phyloP scores from a whole-genome alignment of 2,113 vertebrate genomes.

The Zapus hudsonius region DNA sequence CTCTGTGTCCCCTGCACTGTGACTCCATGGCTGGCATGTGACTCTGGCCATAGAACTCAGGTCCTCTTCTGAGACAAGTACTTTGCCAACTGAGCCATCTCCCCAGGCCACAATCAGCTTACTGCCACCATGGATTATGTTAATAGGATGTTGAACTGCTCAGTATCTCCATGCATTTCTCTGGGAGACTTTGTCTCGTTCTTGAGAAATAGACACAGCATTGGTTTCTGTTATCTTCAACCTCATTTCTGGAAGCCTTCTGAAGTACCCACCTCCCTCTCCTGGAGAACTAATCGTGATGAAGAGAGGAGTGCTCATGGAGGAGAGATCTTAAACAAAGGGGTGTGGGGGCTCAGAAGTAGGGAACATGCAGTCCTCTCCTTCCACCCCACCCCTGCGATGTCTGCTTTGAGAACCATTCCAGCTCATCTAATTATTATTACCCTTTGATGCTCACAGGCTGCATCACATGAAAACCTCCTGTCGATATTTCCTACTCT shows the following conservation, averaged over 20 bases:
- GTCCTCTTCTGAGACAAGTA: too few relatives aligned
- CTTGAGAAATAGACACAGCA: background rate
- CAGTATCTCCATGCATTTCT: background rate
- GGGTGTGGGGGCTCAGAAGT: background rate
- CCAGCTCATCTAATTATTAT: background rate
- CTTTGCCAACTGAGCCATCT: background rate
- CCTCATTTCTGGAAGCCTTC: constrained; percentile 6
- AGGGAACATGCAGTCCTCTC: background rate
- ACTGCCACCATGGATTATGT: background rate
- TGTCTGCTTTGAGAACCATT: background rate
- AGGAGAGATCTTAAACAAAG: background rate
- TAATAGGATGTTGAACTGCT: constrained; percentile 2
- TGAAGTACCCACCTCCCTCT: background rate
- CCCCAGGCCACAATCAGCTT: background rate
- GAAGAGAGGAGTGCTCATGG: too few relatives aligned
- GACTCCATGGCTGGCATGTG: too few relatives aligned
- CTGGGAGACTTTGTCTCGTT: background rate
- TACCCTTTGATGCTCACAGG: background rate
- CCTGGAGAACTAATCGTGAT: background rate
- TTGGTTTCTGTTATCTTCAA: constrained; percentile 2
- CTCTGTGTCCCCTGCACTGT: too few relatives aligned
- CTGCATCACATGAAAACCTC: background rate
- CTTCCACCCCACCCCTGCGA: background rate
- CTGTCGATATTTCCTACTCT: background rate
- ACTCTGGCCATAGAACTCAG: too few relatives aligned